Base-by-base conservation (phyloP, 2,797 vertebrate species). In the Caiman crocodilus region DNA sequence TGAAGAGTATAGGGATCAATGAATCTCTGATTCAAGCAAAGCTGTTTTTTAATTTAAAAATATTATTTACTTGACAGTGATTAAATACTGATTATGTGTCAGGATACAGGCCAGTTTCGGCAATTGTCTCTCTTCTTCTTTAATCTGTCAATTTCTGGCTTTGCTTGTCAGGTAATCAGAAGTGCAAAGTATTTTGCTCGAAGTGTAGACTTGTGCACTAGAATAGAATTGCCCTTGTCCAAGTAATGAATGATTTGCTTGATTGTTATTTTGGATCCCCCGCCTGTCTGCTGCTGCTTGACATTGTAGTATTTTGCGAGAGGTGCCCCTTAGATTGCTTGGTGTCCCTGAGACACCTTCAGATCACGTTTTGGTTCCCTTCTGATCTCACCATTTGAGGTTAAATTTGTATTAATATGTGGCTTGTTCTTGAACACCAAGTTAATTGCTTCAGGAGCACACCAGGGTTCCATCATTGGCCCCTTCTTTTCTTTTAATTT, bases 361-460 rank as follows among this genome's bases (percentile, higher is more conserved):
- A 1, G 4, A 83, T 57, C 93, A 85, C 1, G 3, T 93, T 94
- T 82, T 30, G 57, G 6, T 90, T 89, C 30, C 25, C 81, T 85
- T 91, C 80, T 55, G 26, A 88, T 90, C 93, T 94, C 61, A 12
- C n/a, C 78, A 3, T 92, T 73, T 90, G 23, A 69, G 7, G 60
- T 89, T 82, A 90, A 82, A 91, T 94, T 90, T 92, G 21, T 93
- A 89, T 92, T 92, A 93, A 81, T 93, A 79, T 3, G 2, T 74
- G 14, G 11, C 35, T 94, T 77, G 28, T 69, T 95, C 79, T 88
- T 93, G 64, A 87, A 76, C 20, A 77, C 61, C 30, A 32, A 87
- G n/a, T 91, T 90, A 95, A 91, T 94, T 94, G 35, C 71, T 96
- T 93, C 63, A 87, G 69, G 77, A 92, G n/a, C n/a, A 73, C 55